These are phyloP conservation scores for Poecilobothrus nobilitatus DNA, from an alignment of 2,888 invertebrate species.

Conservation along the genomic window DNA sequence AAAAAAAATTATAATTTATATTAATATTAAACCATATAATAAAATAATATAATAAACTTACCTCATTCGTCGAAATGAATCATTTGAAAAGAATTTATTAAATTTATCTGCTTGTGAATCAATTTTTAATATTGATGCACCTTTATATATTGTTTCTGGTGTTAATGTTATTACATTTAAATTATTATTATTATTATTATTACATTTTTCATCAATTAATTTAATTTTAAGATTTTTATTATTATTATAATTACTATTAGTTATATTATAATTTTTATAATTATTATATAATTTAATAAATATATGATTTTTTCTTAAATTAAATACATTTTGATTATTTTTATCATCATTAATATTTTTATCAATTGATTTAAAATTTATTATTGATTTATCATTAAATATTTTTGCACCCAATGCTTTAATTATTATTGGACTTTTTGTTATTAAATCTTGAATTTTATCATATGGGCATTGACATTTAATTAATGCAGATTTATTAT, in stretches of 20 bases:
- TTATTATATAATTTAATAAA: neutral
- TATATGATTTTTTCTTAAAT: neutral
- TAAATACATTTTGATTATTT: neutral
- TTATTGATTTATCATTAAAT: constrained; percentile 35
- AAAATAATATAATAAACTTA: no score
- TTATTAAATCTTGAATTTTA: constrained; percentile 40
- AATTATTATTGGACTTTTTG: constrained; percentile 41
- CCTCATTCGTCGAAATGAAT: constrained; percentile 20
- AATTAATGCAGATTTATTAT: neutral
- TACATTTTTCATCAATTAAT: neutral
- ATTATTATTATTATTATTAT: constrained; percentile 16
- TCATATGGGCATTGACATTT: constrained; percentile 34
- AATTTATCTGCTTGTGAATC: constrained; percentile 15
- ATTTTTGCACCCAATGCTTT: constrained; percentile 41
- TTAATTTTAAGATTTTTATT: constrained; percentile 14
- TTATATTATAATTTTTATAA: neutral
- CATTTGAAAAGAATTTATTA: constrained; percentile 7
- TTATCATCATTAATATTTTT: no score
- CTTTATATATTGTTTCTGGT: constrained; percentile 43
- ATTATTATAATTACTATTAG: constrained; percentile 17
- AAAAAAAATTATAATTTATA: neutral
- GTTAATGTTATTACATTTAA: constrained; percentile 43
- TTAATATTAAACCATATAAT: neutral
- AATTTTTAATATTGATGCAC: constrained; percentile 39
- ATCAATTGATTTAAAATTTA: constrained; percentile 21